Evolutionary conservation across 2,888 invertebrate genomes (phyloP), one percentile per base, ranked within the genome.

Genomic region (Graphium colonna): DNA sequence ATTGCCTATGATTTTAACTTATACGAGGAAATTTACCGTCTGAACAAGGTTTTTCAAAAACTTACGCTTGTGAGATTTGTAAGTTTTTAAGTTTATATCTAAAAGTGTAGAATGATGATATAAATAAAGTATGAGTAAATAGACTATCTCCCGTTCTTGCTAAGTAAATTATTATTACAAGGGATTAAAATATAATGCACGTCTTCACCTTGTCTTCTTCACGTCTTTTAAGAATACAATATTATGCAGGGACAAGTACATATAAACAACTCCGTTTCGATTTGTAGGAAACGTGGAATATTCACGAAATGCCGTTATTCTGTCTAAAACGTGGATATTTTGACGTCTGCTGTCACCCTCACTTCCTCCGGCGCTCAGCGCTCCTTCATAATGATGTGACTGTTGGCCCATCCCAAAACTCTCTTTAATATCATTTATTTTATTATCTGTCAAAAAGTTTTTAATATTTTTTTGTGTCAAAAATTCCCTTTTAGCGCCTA

Each of bases 371-470:
- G 54, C 60, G 55, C 52, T 61, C 53, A 56, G 58, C 60, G 59
- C 60, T 60, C 61, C 59, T 64, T 65, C 64, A 68, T 81, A 80
- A 82, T 75, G 80, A 80, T 68, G 73, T 65, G 74, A 71, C 73
- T 69, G 61, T 64, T 65, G 66, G 66, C 61, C 62, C 57, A 61
- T 58, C 55, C 60, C 58, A 65, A 65, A 67, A 67, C 73, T 67
- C 68, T 71, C 15, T 15, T 40, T 68, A 69, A 67, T 45, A 43
- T 18, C 10, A 40, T 58, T 52, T 50, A 46, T 45, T 44, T 45
- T 12, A 18, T 13, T 36, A 7, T 10, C 31, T 7, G 31, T 9
- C 31, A 31, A 31, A 3, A 16, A 1, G 4, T 17, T n/a, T 31
- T 31, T 31, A 5, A 31, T 31, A 31, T 10, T 10, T 10, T 9